phyloP scores from a whole-genome alignment of 2,888 invertebrate species.

The Lasioglossum figueresi region DNA sequence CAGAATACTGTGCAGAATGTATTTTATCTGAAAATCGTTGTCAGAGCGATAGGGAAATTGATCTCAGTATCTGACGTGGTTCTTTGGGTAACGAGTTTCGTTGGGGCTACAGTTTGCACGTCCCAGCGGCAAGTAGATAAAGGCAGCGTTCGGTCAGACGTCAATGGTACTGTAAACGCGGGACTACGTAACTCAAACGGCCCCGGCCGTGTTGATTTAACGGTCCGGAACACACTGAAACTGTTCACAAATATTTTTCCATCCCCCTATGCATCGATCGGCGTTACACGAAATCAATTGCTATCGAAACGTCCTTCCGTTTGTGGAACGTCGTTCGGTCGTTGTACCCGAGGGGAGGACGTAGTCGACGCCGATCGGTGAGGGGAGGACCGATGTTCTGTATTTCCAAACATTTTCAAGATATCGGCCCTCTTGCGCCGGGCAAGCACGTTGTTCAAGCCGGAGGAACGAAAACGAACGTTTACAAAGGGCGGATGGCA shows the following conservation, averaged over 20 bases:
- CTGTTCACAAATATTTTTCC: conserved; percentile 26
- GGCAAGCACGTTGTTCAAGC: conserved; percentile 38
- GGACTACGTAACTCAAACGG: conserved; percentile 5
- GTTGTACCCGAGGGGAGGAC: background rate
- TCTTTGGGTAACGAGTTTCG: background rate
- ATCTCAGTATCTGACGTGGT: background rate
- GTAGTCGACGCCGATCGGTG: background rate
- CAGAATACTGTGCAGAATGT: no score
- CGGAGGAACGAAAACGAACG: conserved; percentile 46
- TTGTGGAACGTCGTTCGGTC: conserved; percentile 16
- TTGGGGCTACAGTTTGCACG: background rate
- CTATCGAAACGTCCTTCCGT: conserved; percentile 22
- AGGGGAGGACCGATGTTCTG: conserved; percentile 17
- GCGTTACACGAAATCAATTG: conserved; percentile 6
- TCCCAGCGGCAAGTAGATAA: background rate
- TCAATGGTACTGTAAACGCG: background rate
- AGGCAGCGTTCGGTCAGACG: background rate
- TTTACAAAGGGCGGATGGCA: conserved; percentile 55
- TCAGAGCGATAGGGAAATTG: background rate
- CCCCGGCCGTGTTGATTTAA: conserved; percentile 9
- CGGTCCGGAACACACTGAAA: background rate
- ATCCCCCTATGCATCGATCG: background rate
- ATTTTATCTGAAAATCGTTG: background rate
- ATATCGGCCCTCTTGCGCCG: background rate
- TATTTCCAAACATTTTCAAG: conserved; percentile 36